Base-by-base conservation (phyloP, 1,140 invertebrate species). In the Amphibalanus amphitrite region DNA sequence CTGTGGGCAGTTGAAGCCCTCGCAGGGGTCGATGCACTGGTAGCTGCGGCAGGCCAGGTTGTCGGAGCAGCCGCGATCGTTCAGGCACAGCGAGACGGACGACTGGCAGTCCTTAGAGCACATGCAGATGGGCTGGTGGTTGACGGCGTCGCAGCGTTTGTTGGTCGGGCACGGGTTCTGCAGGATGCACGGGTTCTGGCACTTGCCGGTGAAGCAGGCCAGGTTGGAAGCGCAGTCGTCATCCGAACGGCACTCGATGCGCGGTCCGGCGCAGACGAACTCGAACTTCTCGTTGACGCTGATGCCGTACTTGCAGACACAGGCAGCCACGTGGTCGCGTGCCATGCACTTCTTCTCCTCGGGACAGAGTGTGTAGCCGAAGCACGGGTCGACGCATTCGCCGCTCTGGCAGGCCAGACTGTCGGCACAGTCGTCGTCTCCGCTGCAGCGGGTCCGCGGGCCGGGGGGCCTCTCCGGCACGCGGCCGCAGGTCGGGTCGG, bases 11-110 rank as follows among this genome's bases (percentile, higher is more conserved):
- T 83, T 85, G 77, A 87, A 86, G 76, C 87, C 87, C 74, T 85
- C 84, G 82, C 93, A 95, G 73, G 92, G 92, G 83, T 95, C 89
- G 84, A 90, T 86, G 81, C 93, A 95, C 83, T 90, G 87, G 81
- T 89, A 92, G 80, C 91, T 90, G 79, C 88, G 86, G 82, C 93
- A 95, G 73, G 91, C 89, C 79, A 89, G 83, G 77, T 90, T 86
- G 71, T 86, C 82, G 71, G 90, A 90, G 80, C 93, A 95, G 73
- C 92, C 92, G 77, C 85, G 88, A 80, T 95, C 91, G 80, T 89
- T 87, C 75, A 93, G 84, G 79, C 92, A 95, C 79, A 94, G 93
- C 70, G 90, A 91, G 74, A 91, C 84, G 64, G 89, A 87, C 68
- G 91, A 89, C 78, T 87, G 87, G 82, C 92, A 94, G 80, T 92